Evolutionary conservation across 2,797 vertebrate genomes (phyloP).

Genomic region (Chaunax sp.): DNA sequence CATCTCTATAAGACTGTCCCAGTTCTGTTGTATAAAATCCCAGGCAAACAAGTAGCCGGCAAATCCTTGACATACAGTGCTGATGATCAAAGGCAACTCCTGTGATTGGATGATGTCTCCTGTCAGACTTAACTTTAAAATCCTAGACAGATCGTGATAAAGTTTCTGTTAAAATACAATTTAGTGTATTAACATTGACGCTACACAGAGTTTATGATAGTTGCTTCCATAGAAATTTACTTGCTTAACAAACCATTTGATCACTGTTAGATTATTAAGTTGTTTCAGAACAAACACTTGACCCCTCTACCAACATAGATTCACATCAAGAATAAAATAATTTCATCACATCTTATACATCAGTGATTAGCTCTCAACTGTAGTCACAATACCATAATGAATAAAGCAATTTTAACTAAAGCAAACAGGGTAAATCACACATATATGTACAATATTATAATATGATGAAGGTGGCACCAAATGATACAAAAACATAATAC

Average conservation of each 20-base stretch:
- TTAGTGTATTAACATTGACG: background rate
- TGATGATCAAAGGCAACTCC: slow-evolving; percentile 88
- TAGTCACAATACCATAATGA: background rate
- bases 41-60: slow-evolving; percentile 91
- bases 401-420: background rate
- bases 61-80: slow-evolving; percentile 81
- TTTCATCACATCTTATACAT: background rate
- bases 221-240: background rate
- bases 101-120: slow-evolving; percentile 87
- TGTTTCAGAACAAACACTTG: background rate
- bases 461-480: background rate
- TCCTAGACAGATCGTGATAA: slow-evolving; percentile 75
- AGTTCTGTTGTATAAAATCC: slow-evolving; percentile 97
- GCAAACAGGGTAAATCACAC: no score
- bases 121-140: slow-evolving; percentile 85
- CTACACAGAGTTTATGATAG: background rate
- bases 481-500: no score
- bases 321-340: no score
- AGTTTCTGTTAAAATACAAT: slow-evolving; percentile 2
- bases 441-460: no score
- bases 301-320: no score
- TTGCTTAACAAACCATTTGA: background rate
- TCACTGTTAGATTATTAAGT: background rate
- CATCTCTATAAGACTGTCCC: slow-evolving; percentile 91
- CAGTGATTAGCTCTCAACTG: background rate